A percentile compares a stretch with the other conserved stretches of the same genome.
Conservation (phyloP, 2,888 invertebrate genomes). For the Polydrusus cervinus region DNA sequence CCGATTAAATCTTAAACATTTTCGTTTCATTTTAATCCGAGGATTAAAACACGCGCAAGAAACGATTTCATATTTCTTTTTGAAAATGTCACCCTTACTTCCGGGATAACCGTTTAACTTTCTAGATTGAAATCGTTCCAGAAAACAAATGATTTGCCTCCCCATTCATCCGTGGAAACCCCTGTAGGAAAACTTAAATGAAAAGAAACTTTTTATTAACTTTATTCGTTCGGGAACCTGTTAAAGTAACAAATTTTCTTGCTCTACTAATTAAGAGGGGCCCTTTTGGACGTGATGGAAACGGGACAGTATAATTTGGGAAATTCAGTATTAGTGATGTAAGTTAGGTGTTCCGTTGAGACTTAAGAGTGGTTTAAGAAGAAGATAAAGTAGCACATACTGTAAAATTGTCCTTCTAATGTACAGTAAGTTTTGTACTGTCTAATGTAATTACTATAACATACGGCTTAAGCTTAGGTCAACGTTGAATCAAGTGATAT, state of each 20-base stretch:
- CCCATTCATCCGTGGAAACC: slow-evolving; percentile 10
- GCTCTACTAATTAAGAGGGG: slow-evolving; percentile 42
- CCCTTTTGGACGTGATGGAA: slow-evolving; percentile 39
- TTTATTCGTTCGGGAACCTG: slow-evolving; percentile 18
- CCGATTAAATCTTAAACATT: background rate
- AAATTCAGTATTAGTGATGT: slow-evolving; percentile 38
- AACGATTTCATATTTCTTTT: slow-evolving; percentile 1
- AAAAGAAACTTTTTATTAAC: slow-evolving; percentile 35
- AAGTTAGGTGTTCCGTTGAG: slow-evolving; percentile 31
- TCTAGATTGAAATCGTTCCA: slow-evolving; percentile 16
- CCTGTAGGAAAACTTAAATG: slow-evolving; percentile 35
- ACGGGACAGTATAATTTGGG: slow-evolving; percentile 35
- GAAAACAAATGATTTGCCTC: slow-evolving; percentile 23
- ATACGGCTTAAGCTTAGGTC: no score
- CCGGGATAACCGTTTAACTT: slow-evolving; percentile 10
- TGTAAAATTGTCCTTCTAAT: no score
- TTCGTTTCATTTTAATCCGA: no score
- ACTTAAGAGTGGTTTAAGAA: background rate
- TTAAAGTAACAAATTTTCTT: slow-evolving; percentile 41
- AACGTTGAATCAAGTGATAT: no score
- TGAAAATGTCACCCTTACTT: background rate
- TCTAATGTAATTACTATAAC: no score
- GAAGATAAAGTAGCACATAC: background rate
- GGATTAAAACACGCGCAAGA: no score
- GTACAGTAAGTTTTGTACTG: no score